Base-by-base conservation (phyloP, 2,888 invertebrate species). In the Neoascia interrupta region DNA sequence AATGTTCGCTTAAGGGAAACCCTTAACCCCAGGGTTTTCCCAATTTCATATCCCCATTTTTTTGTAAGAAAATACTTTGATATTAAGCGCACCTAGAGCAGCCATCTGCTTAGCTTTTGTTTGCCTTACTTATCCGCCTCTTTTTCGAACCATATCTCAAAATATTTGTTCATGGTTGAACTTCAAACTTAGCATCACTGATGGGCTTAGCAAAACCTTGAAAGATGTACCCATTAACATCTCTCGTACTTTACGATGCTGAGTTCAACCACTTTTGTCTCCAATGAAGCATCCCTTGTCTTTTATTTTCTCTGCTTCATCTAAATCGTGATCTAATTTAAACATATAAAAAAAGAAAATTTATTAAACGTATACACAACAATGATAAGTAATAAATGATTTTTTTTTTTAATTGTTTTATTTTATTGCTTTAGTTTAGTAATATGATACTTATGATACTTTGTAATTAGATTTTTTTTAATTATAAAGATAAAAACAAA, bases 401-500 rank as follows among this genome's bases (percentile, higher is more conserved):
- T 45, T 31, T 66, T 56, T 63, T 63, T 72, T 51, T 34, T 36
- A 69, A 58, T 51, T 70, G 45, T 61, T 64, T 45, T 69, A 69
- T 69, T 69, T 69, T 31, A 70, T 72, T 66, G 64, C 34, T 60
- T 76, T 76, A 72, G 70, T 60, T 60, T 72, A 64, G 51, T 64
- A 41, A 58, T 47, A 70, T 31, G 31, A 31, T 56, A 61, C 54
- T 63, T 56, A 54, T 75, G 39, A 72, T 76, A 76, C 64, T 76
- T 76, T 76, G 76, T 76, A 76, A 54, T 60, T 64, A 60, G 58
- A 45, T 10, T 70, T 75, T 76, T 76, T 76, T 76, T 34, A 64
- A 58, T 76, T 43, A 75, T 58, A 58, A 58, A 68, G 49, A 68
- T 47, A 63, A 75, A 53, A 41, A 60, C 36, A 49, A 68, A 66